phyloP scores from a whole-genome alignment of 2,113 vertebrate genomes.

The Bubalus kerabau region DNA sequence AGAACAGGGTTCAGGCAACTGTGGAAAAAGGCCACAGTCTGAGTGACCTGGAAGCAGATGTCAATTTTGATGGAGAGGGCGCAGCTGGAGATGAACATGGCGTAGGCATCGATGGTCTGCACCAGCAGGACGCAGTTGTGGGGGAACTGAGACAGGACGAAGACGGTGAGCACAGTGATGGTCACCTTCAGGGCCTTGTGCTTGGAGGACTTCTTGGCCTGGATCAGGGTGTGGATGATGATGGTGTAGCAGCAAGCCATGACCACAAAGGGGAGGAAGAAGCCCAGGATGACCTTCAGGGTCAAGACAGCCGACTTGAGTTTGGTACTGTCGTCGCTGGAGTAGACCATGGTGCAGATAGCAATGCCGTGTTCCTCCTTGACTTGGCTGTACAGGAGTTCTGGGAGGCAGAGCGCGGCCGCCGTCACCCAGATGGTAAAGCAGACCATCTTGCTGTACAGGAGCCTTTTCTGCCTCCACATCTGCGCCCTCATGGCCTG shows the following conservation, averaged over 20 bases:
- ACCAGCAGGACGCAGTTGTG: constrained; percentile 85
- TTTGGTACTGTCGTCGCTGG: neutral
- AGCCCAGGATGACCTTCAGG: constrained; percentile 87
- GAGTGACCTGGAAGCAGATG: constrained; percentile 84
- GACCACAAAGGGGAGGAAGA: constrained; percentile 85
- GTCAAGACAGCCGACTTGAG: constrained; percentile 82
- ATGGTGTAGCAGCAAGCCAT: constrained; percentile 89
- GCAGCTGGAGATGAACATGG: constrained; percentile 75
- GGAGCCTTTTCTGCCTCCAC: constrained; percentile 80
- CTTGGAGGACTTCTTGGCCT: constrained; percentile 87
- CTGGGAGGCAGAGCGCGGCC: constrained; percentile 83
- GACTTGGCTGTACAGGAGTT: constrained; percentile 85
- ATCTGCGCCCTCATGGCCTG: constrained; percentile 83
- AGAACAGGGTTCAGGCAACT: constrained; percentile 92
- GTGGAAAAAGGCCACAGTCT: constrained; percentile 87
- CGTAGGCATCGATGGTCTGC: constrained; percentile 78
- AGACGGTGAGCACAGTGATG: constrained; percentile 82
- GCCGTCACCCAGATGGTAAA: constrained; percentile 83
- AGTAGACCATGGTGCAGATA: constrained; percentile 82
- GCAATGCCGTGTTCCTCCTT: fast-evolving
- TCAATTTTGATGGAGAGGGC: constrained; percentile 68
- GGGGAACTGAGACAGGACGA: constrained; percentile 89
- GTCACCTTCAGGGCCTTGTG: constrained; percentile 91
- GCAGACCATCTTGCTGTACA: constrained; percentile 85
- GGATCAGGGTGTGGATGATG: constrained; percentile 87